Evolutionary conservation across 2,888 invertebrate genomes (phyloP), one percentile per base, ranked within the genome.

Genomic region (Exocentrus adspersus): DNA sequence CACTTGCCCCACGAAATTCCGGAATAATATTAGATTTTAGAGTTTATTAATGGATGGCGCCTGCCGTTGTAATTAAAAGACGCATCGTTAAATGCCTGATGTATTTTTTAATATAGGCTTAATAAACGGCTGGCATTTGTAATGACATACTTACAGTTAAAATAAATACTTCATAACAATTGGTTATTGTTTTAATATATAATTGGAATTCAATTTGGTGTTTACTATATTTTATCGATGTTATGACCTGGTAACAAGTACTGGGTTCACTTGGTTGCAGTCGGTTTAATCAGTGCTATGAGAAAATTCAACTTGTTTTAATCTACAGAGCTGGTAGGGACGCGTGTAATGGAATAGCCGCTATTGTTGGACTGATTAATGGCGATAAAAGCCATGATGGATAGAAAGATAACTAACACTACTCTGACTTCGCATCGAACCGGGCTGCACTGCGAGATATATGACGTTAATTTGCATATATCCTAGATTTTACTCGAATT

Each of bases 381-480:
- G 69, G 71, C 62, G 66, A 70, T 70, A 69, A 69, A 60, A 59
- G 64, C 64, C 68, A 61, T 67, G 73, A 73, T 72, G 68, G 70
- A 72, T 70, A 67, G 66, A 66, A 68, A 73, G 73, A 73, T 73
- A 73, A 73, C 70, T 65, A 64, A 62, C 69, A 67, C 50, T 65
- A 48, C 59, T 58, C 53, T 32, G 46, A 42, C 21, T 53, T 20
- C 30, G 19, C 52, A 48, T 45, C n/a, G 57, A 41, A 51, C 52
- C 32, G 54, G 51, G 57, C 20, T 42, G 50, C 51, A 45, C 56
- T 48, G 21, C 48, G 42, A 62, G 57, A 62, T 58, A 62, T 52
- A 62, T 56, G 51, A 62, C 46, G 42, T 57, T 51, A 52, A 62
- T 62, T 62, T 62, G 62, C 62, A 62, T 62, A 62, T 43, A 62